Base-by-base conservation (phyloP, 2,113 vertebrate genomes). In the Zonotrichia leucophrys region DNA sequence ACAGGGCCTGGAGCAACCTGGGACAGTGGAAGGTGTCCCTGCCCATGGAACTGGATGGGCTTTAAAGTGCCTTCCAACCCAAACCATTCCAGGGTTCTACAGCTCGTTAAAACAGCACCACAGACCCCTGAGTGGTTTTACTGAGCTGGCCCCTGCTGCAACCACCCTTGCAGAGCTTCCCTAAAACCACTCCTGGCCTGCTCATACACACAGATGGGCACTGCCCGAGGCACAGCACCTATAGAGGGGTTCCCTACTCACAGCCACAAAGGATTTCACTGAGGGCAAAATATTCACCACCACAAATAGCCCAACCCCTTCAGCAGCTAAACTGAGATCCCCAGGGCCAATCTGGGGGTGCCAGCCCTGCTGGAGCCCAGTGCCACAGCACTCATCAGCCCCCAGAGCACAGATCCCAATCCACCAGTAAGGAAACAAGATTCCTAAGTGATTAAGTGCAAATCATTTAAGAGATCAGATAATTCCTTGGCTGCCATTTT, bases 1-100 rank as follows among this genome's bases (percentile, higher is more conserved):
- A 35, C 0, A 0, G 21, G 35, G 18, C 22, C 35, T 0, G 0
- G 41, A 49, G 41, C 28, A 42, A 2, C 1, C 47, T 76, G 55
- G 25, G 7, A 2, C 4, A 4, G 5, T 42, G 25, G 35, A 6
- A 90, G 15, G 41, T 19, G 47, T 23, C 18, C 25, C 55, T 83
- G 41, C n/a, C 16, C 10, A 3, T 7, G 21, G 35, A 42, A 13
- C 9, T 17, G 11, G 21, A 13, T 23, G 21, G 2, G 8, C 10
- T 53, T 69, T 47, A 2, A 27, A 20, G 41, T 27, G 13, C 10
- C 21, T 76, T 62, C 12, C 41, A 11, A 41, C 5, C 12, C 35
- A 47, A 62, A 16, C 21, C 25, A 23, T 23, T 18, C n/a, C 20
- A 31, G 5, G 8, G 12, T 13, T 11, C 21, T 9, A 6, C 7